Evolutionary conservation across 1,140 invertebrate species (phyloP), one percentile per base, ranked within the genome.

Genomic region (Drosophila ercepeae): DNA sequence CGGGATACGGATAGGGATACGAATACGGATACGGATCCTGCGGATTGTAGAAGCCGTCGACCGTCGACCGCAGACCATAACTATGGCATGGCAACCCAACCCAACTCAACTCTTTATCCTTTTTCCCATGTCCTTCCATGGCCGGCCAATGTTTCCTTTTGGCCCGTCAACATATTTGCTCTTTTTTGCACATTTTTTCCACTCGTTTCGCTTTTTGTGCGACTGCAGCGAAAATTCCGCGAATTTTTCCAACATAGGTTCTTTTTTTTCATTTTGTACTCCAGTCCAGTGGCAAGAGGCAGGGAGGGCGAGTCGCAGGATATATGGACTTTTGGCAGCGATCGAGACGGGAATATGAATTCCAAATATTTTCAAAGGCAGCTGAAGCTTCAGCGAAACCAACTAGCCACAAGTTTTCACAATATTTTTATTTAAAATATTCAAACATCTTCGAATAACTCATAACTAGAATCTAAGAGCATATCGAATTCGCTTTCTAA

Each of bases 201-300:
- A 9, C 39, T 42, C 13, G 53, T 46, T 50, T 59, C 32, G 63
- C 49, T 64, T 81, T 86, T 86, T 74, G 63, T 88, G 81, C 82
- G 69, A 86, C 82, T 86, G 81, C 81, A 88, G 73, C 81, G 75
- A 74, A 82, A 86, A 88, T 86, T 86, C 81, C 73, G 77, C 81
- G 81, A 88, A 86, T 88, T 86, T 86, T 70, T 72, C 18, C 21
- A n/a, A n/a, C n/a, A n/a, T n/a, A n/a, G n/a, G n/a, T n/a, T n/a
- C n/a, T 18, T 49, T 53, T 18, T 34, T 34, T n/a, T 44, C n/a
- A n/a, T n/a, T n/a, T n/a, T n/a, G n/a, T n/a, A n/a, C n/a, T n/a
- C n/a, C n/a, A n/a, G n/a, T n/a, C n/a, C n/a, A n/a, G n/a, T 44
- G 36, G 36, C 34, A 39, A 34, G 48, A 29, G 49, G 57, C 25